phyloP scores from a whole-genome alignment of 2,113 vertebrate species.

The Actenoides lindsayi region DNA sequence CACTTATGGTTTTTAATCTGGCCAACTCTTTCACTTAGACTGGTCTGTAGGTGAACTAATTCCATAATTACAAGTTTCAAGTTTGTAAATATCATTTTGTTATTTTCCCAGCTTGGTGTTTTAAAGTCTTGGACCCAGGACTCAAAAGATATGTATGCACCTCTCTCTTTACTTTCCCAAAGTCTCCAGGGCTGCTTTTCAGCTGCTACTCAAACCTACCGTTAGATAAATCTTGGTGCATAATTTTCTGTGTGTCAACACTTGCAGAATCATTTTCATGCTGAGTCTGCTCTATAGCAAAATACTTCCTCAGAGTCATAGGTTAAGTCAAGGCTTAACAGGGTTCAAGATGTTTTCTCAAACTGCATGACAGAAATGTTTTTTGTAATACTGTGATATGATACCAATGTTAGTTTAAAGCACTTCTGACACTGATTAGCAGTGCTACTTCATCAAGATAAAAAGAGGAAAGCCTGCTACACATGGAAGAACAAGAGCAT shows the following conservation, averaged over 20 bases:
- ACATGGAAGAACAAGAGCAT: not conserved
- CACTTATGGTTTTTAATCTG: not conserved
- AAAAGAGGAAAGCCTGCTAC: not conserved
- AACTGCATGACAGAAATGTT: not conserved
- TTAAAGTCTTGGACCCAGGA: not conserved
- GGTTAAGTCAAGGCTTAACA: not conserved
- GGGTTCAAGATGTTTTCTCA: not conserved
- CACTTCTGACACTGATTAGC: not conserved
- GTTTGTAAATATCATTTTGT: not conserved
- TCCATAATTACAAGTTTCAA: not conserved
- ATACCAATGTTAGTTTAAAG: not conserved
- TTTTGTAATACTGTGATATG: not conserved
- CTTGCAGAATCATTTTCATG: not conserved
- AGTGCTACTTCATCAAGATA: not conserved
- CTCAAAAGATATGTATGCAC: not conserved
- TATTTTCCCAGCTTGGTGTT: not conserved
- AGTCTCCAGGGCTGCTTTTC: not conserved
- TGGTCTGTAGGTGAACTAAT: not conserved
- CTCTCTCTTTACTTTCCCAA: not conserved
- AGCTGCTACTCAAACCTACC: not conserved
- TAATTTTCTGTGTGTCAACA: not conserved
- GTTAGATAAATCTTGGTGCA: not conserved
- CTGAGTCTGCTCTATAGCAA: not conserved
- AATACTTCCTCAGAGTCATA: not conserved
- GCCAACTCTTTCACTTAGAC: not conserved